phyloP scores from a whole-genome alignment of 2,113 vertebrate genomes.

The Tamias sibiricus region DNA sequence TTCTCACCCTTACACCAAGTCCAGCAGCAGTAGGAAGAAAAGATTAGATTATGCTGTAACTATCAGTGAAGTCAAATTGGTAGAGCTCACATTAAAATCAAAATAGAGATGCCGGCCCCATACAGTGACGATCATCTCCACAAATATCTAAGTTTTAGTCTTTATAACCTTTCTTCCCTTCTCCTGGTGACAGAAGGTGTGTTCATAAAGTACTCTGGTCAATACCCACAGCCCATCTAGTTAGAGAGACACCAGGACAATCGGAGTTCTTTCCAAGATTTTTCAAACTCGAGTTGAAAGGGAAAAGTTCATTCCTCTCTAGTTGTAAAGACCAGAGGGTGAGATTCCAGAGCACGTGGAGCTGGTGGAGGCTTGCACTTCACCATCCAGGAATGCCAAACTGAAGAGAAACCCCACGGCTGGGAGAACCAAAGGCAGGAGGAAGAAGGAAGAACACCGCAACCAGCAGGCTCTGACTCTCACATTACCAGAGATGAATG shows the following conservation, averaged over 20 bases:
- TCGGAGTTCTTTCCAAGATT: neutral
- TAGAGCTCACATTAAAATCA: neutral
- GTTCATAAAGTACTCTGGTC: neutral
- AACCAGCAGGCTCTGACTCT: too few species aligned
- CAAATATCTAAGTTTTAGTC: neutral
- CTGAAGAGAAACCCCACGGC: neutral
- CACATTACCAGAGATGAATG: neutral
- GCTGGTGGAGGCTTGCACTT: neutral
- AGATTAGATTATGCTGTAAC: too few species aligned
- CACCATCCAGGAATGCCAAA: neutral
- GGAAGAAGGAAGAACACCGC: neutral
- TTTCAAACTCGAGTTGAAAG: neutral
- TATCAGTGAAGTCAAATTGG: neutral
- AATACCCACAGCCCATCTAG: neutral
- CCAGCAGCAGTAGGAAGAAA: neutral
- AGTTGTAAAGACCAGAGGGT: neutral
- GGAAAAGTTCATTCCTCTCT: neutral
- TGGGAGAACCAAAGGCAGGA: neutral
- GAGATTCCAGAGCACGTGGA: neutral
- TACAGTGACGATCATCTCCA: neutral
- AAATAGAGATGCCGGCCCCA: too few species aligned
- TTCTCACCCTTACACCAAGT: too few species aligned
- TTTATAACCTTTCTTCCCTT: neutral
- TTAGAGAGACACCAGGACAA: neutral
- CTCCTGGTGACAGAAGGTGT: neutral